These are phyloP conservation scores for Allacma fusca DNA, from an alignment of 2,888 invertebrate species.

Conservation along the genomic window DNA sequence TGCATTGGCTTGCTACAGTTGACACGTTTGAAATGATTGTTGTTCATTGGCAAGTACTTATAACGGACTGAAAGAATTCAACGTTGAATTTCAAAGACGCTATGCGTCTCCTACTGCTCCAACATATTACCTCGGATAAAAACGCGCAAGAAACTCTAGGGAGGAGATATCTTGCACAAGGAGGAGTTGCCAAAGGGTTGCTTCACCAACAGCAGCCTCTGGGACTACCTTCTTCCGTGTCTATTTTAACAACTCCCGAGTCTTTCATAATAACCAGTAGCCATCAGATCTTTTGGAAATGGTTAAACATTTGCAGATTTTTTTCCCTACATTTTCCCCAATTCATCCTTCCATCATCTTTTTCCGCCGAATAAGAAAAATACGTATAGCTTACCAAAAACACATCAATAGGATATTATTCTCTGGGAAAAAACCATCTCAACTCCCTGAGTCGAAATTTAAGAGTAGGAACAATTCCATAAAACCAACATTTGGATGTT, in stretches of 20 bases:
- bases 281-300: not conserved
- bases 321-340: no score
- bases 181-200: not conserved
- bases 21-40: conserved; percentile 16
- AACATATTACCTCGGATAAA: not conserved
- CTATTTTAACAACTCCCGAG: not conserved
- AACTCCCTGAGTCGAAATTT: no score
- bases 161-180: not conserved
- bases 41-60: conserved; percentile 21
- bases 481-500: no score
- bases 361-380: no score
- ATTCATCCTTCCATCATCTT: no score
- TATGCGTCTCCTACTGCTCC: not conserved
- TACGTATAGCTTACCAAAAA: no score
- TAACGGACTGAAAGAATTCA: conserved; percentile 21
- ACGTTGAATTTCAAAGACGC: conserved; percentile 7
- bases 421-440: no score
- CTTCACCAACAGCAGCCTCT: not conserved
- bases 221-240: conserved; percentile 10
- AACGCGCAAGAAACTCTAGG: not conserved
- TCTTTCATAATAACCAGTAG: not conserved
- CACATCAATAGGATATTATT: no score
- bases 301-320: no score
- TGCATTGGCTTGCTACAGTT: conserved; percentile 9
- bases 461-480: no score